phyloP scores from a whole-genome alignment of 2,888 invertebrate species.

The Lithophane semibrunnea region DNA sequence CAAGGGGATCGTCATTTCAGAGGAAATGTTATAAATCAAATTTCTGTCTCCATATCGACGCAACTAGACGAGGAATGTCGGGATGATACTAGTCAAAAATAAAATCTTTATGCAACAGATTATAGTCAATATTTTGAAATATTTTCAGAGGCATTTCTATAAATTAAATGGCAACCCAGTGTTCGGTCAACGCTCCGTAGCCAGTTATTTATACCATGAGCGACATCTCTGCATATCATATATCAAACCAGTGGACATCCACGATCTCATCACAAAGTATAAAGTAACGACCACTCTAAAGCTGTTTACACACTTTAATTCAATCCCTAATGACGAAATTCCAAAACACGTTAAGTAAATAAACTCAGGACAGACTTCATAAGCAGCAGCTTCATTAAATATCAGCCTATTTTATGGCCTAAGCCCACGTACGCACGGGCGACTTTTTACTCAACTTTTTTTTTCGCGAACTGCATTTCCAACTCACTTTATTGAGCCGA shows the following conservation, averaged over 20 bases:
- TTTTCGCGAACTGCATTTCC: background rate
- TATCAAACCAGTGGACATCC: slow-evolving; percentile 78
- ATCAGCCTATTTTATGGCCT: slow-evolving; percentile 36
- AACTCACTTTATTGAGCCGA: background rate
- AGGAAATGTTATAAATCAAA: slow-evolving; percentile 18
- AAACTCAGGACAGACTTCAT: slow-evolving; percentile 38
- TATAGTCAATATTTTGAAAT: slow-evolving; percentile 36
- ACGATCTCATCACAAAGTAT: slow-evolving; percentile 76
- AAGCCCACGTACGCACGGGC: background rate
- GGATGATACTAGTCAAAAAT: slow-evolving; percentile 12
- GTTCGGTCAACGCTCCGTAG: slow-evolving; percentile 75
- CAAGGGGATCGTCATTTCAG: background rate
- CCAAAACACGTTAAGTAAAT: slow-evolving; percentile 34
- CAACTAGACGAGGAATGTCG: slow-evolving; percentile 5
- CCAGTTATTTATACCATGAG: slow-evolving; percentile 75
- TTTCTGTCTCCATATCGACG: background rate
- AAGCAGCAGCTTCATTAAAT: slow-evolving; percentile 31
- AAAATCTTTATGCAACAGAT: slow-evolving; percentile 23
- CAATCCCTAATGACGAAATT: slow-evolving; percentile 46
- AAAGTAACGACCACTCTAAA: slow-evolving; percentile 73
- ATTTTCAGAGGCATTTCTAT: slow-evolving; percentile 52
- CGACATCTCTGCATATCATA: slow-evolving; percentile 77
- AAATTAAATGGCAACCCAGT: slow-evolving; percentile 69
- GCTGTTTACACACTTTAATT: slow-evolving; percentile 70
- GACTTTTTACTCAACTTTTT: background rate